A percentile compares a stretch with the other conserved stretches of the same genome.
Conservation (phyloP, 2,888 invertebrate species). For the Siphlonurus alternatus region DNA sequence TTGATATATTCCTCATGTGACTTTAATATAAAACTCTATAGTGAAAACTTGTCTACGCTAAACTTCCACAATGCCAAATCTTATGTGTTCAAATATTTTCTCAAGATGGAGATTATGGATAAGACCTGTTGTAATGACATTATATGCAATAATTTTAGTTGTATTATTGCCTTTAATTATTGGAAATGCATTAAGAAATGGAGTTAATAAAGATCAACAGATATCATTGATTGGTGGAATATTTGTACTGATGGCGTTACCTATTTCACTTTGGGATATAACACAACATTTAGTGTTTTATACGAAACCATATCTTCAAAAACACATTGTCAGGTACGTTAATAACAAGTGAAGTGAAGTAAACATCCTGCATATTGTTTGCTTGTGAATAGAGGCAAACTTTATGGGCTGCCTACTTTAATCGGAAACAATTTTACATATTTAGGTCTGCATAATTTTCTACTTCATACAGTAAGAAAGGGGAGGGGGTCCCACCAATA, state of each 20-base stretch:
- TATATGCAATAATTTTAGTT: slow-evolving; percentile 65
- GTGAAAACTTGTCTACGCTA: too few relatives aligned
- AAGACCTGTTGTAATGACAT: slow-evolving; percentile 59
- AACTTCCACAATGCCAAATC: not conserved
- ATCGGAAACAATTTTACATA: too few relatives aligned
- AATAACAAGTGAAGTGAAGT: not conserved
- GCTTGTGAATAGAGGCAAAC: too few relatives aligned
- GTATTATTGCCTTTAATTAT: slow-evolving; percentile 72
- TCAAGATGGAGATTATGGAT: slow-evolving; percentile 73
- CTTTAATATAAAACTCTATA: too few relatives aligned
- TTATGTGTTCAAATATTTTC: not conserved
- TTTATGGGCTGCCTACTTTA: too few relatives aligned
- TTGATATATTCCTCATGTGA: too few relatives aligned
- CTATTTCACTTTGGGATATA: slow-evolving; percentile 89
- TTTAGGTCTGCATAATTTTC: too few relatives aligned
- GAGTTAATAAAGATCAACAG: slow-evolving; percentile 60
- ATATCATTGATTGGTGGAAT: slow-evolving; percentile 57
- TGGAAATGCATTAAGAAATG: slow-evolving; percentile 61
- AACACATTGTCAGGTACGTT: slow-evolving; percentile 73
- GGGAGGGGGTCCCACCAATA: too few relatives aligned
- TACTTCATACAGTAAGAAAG: too few relatives aligned
- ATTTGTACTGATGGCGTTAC: slow-evolving; percentile 81
- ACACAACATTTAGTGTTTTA: slow-evolving; percentile 87
- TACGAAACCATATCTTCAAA: slow-evolving; percentile 78
- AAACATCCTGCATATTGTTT: not conserved